Conservation (phyloP, 2,113 vertebrate species). For the Lagenorhynchus albirostris region DNA sequence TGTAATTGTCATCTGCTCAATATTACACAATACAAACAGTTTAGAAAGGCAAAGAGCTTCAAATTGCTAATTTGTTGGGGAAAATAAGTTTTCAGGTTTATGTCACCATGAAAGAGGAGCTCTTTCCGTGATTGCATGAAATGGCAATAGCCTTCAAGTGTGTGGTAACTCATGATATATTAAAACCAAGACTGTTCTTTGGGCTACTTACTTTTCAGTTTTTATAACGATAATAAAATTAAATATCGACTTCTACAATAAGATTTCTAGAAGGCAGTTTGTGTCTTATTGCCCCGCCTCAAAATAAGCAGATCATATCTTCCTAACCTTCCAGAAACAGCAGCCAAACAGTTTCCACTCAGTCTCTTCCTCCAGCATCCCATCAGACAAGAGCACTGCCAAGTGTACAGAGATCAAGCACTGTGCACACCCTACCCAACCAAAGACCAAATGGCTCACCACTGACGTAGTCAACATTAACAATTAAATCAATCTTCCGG, state of each 20-base stretch:
- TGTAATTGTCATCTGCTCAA: not conserved
- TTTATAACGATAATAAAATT: constrained; percentile 17
- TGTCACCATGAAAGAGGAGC: not conserved
- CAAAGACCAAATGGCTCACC: not conserved
- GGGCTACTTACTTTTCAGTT: not conserved
- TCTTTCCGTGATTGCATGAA: not conserved
- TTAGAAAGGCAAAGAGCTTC: constrained; percentile 8
- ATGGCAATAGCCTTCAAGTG: not conserved
- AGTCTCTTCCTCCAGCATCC: not conserved
- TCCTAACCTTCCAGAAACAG: not conserved
- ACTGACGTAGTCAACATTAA: not conserved
- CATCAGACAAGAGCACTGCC: not conserved
- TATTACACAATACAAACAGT: not conserved
- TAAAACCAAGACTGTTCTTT: not conserved
- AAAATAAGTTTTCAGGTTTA: constrained; percentile 17
- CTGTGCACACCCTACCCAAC: not conserved
- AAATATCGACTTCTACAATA: constrained; percentile 6
- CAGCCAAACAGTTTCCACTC: not conserved
- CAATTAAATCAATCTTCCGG: not conserved
- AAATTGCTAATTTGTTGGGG: not conserved
- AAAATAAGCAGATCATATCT: not conserved
- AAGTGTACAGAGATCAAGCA: not conserved
- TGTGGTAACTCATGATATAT: not conserved
- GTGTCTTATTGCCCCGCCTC: not conserved
- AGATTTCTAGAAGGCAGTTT: constrained; percentile 24